Percentiles rank a stretch among this genome's conserved stretches.
Conservation (phyloP, 2,797 vertebrate genomes). For the Cuculus canorus region DNA sequence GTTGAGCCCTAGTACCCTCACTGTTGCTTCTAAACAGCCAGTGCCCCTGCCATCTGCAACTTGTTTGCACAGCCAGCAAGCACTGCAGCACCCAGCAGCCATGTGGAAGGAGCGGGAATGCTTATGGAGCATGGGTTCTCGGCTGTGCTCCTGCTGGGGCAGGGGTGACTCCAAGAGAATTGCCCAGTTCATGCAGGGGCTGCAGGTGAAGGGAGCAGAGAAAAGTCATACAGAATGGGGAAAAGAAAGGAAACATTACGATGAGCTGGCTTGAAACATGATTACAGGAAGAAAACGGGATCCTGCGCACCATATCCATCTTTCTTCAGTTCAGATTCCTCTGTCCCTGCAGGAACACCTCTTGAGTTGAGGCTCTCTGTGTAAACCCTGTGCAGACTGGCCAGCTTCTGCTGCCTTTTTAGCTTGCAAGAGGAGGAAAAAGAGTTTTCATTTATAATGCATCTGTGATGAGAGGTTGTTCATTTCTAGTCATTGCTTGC, state of each 20-base stretch:
- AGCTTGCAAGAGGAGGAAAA: not conserved
- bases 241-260: not conserved
- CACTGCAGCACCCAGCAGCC: not conserved
- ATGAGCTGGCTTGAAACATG: not conserved
- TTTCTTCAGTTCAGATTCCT: not conserved
- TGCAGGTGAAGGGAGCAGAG: not conserved
- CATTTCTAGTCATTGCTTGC: not conserved
- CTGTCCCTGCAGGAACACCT: not conserved
- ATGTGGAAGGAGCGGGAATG: not conserved
- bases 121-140: not conserved
- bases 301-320: not conserved
- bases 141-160: accelerated
- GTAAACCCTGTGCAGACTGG: not conserved
- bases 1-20: not conserved
- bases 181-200: not conserved
- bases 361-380: not conserved
- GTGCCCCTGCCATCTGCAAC: not conserved
- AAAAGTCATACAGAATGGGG: not conserved
- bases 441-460: not conserved
- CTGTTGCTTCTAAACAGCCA: not conserved
- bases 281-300: not conserved
- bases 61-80: not conserved
- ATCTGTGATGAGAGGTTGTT: not conserved
- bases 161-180: not conserved
- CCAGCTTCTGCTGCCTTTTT: not conserved